These are phyloP conservation scores for Leptinotarsa tumamoca DNA, from an alignment of 2,888 invertebrate species.

Conservation along the genomic window DNA sequence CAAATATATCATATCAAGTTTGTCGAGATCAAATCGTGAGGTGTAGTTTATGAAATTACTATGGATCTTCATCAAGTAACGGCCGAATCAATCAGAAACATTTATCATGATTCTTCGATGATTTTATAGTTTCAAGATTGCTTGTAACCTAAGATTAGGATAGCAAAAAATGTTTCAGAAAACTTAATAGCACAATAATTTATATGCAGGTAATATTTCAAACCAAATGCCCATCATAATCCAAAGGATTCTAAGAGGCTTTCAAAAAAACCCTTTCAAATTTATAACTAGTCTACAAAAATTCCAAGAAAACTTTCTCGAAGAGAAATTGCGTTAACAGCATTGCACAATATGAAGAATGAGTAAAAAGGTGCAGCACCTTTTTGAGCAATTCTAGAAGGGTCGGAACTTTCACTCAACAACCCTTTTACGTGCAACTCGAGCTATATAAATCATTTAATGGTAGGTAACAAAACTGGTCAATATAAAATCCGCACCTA, in stretches of 20 bases:
- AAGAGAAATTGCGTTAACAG: slow-evolving; percentile 38
- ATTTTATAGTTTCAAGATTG: no score
- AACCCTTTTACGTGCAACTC: slow-evolving; percentile 5
- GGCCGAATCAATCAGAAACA: no score
- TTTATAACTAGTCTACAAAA: neutral
- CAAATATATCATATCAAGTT: no score
- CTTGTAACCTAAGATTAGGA: no score
- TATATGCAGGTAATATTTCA: neutral
- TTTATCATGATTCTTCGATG: no score
- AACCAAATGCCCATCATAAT: neutral
- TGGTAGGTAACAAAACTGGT: neutral
- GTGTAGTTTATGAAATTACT: no score
- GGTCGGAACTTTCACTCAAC: slow-evolving; percentile 41
- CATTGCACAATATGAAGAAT: slow-evolving; percentile 33
- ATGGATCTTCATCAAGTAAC: no score
- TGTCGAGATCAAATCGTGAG: no score
- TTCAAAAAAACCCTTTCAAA: neutral
- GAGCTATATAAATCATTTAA: neutral
- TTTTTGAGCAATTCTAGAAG: slow-evolving; percentile 27
- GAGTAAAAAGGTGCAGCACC: slow-evolving; percentile 14
- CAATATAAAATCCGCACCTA: neutral
- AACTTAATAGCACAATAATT: neutral
- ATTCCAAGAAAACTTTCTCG: slow-evolving; percentile 29
- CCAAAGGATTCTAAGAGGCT: neutral
- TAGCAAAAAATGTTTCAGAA: neutral